Base-by-base conservation (phyloP, 1,140 invertebrate species). In the Andricus grossulariae region DNA sequence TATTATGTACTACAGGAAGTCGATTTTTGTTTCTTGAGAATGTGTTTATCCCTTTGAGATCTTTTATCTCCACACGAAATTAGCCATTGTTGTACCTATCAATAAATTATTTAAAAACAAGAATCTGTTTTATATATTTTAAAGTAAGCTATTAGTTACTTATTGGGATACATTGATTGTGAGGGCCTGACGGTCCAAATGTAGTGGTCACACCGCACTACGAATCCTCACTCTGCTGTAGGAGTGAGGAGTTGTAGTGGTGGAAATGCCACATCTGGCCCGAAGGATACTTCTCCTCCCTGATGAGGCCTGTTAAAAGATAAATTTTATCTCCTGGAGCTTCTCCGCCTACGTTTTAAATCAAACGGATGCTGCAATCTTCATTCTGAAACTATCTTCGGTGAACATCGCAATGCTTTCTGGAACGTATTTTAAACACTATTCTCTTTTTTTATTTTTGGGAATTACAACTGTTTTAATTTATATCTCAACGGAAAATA, bases 251-350 rank as follows among this genome's bases (percentile, higher is more conserved):
- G n/a, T n/a, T n/a, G n/a, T n/a, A n/a, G n/a, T n/a, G n/a, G n/a
- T n/a, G n/a, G n/a, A 5, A 32, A 32, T 32, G 25, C 4, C 25
- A 32, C 25, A 32, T 32, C 25, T 45, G 39, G 7, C 39, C 7
- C 39, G 7, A 2, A 45, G 39, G 39, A 45, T 45, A 2, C 7
- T 45, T 45, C 39, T 45, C 39, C 39, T 45, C 39, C 39, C 39
- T 45, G 39, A 11, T 45, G 39, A 45, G 39, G 39, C 8, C 6
- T 45, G 39, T 11, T 45, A 7, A 11, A 1, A 45, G 83, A 81
- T 82, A 74, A 75, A 60, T 73, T 54, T 83, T 85, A 85, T 85
- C 84, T 18, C 66, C 13, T 25, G 8, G 18, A 83, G 80, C 66
- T 73, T 78, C 16, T 74, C 82, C 82, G 84, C 84, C 80, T 84